Evolutionary conservation across 2,888 invertebrate species (phyloP).

Genomic region (Tiliacea citrago): DNA sequence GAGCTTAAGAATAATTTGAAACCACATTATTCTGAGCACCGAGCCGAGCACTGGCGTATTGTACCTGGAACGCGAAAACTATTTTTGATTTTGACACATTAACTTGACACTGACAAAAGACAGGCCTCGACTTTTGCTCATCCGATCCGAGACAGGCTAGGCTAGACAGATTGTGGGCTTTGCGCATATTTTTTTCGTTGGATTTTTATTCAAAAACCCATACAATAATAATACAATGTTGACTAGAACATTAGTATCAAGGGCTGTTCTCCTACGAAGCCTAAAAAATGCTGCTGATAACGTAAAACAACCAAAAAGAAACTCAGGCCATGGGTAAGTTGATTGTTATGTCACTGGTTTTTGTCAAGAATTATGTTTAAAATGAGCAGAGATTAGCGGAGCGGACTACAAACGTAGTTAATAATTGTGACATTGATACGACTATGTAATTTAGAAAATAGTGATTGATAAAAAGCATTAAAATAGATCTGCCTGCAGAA

Average conservation of each 20-base stretch:
- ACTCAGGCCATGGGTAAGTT: constrained; percentile 85
- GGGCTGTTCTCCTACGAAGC: constrained; percentile 77
- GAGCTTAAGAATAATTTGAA: too few relatives aligned
- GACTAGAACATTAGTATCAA: constrained; percentile 77
- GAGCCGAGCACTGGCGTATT: too few relatives aligned
- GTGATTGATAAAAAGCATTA: not conserved
- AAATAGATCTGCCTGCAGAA: not conserved
- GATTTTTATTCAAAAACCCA: constrained; percentile 27
- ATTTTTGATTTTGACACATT: too few relatives aligned
- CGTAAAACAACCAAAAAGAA: constrained; percentile 81
- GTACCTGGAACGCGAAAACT: too few relatives aligned
- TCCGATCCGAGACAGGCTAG: not conserved
- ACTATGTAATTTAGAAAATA: too few relatives aligned
- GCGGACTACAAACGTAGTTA: too few relatives aligned
- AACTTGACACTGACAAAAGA: too few relatives aligned
- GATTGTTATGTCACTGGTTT: constrained; percentile 81
- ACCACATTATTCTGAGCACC: too few relatives aligned
- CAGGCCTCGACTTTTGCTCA: too few relatives aligned
- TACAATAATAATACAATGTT: constrained; percentile 74
- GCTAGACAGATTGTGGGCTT: not conserved
- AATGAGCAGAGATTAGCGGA: too few relatives aligned
- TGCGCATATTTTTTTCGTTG: constrained; percentile 13
- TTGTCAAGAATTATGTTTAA: not conserved
- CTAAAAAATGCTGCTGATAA: constrained; percentile 79
- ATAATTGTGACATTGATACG: too few relatives aligned